phyloP scores from a whole-genome alignment of 2,888 invertebrate genomes.

The Sepiola atlantica region DNA sequence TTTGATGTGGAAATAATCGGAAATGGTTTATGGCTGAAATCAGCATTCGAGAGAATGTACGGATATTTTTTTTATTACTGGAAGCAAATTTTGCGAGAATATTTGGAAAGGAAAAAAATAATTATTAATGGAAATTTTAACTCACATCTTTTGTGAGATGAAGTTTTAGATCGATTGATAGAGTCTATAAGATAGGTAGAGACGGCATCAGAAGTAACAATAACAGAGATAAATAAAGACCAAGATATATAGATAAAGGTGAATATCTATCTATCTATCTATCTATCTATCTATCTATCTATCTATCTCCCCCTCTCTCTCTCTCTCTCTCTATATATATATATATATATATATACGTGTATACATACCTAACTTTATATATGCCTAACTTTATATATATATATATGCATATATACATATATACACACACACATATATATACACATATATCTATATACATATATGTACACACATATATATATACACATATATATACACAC shows the following conservation, averaged over 20 bases:
- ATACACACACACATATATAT: not conserved
- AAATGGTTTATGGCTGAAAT: not conserved
- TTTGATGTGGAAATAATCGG: not conserved
- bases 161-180: not conserved
- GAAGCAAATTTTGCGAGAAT: not conserved
- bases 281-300: not conserved
- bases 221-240: not conserved
- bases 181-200: not conserved
- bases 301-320: too few relatives aligned
- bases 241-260: not conserved
- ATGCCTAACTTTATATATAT: not conserved
- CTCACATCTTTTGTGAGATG: not conserved
- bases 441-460: not conserved
- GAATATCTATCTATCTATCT: not conserved
- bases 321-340: not conserved
- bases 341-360: not conserved
- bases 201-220: not conserved
- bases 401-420: not conserved
- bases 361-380: not conserved
- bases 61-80: not conserved
- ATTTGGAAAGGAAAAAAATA: not conserved
- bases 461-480: not conserved
- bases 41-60: not conserved
- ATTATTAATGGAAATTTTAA: constrained; percentile 12
- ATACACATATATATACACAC: not conserved